phyloP scores from a whole-genome alignment of 2,113 vertebrate genomes.

The Butastur rufipennis region DNA sequence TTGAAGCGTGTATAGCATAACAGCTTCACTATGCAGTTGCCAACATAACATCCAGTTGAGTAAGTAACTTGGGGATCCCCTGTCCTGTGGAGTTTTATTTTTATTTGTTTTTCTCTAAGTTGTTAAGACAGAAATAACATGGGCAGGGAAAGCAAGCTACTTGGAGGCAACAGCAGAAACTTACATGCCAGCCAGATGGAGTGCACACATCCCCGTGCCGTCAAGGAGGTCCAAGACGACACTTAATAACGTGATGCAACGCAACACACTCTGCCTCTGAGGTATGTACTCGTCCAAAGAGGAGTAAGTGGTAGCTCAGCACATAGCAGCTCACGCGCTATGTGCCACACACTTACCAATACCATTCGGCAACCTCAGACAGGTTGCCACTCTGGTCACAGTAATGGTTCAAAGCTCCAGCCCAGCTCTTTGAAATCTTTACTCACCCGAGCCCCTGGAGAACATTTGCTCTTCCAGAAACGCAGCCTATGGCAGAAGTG shows the following conservation, averaged over 20 bases:
- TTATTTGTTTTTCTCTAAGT: background rate
- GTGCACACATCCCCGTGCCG: fast-evolving
- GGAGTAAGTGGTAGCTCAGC: background rate
- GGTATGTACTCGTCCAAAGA: fast-evolving
- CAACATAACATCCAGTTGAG: background rate
- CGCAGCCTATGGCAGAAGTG: fast-evolving
- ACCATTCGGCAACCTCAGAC: background rate
- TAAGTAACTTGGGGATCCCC: background rate
- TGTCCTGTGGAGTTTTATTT: background rate
- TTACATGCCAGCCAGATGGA: fast-evolving
- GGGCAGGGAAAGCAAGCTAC: background rate
- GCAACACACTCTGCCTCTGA: background rate
- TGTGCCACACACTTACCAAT: background rate
- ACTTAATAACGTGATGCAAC: background rate
- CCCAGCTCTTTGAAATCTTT: background rate
- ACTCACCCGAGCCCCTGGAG: background rate
- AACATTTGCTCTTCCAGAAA: background rate
- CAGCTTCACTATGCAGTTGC: background rate
- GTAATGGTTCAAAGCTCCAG: background rate
- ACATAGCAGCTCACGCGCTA: background rate
- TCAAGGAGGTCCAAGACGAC: background rate
- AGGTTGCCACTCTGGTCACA: background rate
- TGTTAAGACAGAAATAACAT: background rate
- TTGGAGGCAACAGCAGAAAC: background rate
- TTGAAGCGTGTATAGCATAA: background rate